These are phyloP conservation scores for Unio delphinus DNA, from an alignment of 2,888 invertebrate species.

Conservation along the genomic window DNA sequence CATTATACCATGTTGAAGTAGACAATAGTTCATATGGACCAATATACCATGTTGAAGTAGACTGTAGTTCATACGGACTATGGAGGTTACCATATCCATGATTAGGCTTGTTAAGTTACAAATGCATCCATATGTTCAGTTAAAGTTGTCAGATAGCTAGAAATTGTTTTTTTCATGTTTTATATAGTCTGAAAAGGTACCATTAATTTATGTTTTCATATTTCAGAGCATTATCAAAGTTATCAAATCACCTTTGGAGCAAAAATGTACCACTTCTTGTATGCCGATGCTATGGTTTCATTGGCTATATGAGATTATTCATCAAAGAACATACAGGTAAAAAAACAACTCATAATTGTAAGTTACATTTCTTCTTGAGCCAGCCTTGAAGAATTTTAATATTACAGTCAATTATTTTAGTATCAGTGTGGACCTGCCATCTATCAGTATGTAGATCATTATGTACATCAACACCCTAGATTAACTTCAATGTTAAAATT, in stretches of 20 bases:
- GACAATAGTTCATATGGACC: no score
- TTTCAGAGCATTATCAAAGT: constrained; percentile 79
- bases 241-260: constrained; percentile 88
- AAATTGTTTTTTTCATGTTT: no score
- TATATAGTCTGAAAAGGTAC: no score
- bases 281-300: constrained; percentile 91
- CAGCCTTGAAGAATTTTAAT: not conserved
- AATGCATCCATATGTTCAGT: no score
- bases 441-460: not conserved
- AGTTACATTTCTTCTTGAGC: not conserved
- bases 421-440: not conserved
- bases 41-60: no score
- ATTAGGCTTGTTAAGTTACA: no score
- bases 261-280: constrained; percentile 88
- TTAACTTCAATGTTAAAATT: no score
- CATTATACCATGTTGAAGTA: no score
- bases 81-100: no score
- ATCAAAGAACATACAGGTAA: constrained; percentile 74
- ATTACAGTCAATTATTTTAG: not conserved
- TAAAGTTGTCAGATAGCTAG: no score
- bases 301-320: constrained; percentile 91
- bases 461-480: no score
- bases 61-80: no score
- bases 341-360: not conserved
- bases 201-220: constrained; percentile 1